Conservation (phyloP, 2,888 invertebrate genomes). For the Ophonus ardosiacus region DNA sequence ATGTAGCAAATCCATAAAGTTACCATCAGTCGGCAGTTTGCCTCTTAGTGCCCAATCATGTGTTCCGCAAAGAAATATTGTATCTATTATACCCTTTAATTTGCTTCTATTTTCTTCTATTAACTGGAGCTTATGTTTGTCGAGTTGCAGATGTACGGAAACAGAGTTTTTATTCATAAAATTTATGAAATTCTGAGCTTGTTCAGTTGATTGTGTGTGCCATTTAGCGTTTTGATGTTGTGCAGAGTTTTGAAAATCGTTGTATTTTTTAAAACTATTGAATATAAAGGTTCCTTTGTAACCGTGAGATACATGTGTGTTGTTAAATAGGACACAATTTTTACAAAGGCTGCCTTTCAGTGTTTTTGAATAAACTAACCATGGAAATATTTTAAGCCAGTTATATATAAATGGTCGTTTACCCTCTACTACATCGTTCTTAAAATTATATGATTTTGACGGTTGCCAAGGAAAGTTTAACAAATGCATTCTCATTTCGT, state of each 20-base stretch:
- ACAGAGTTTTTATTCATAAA: background rate
- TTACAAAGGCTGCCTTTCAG: background rate
- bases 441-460: constrained; percentile 2
- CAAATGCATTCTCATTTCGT: background rate
- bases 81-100: background rate
- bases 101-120: background rate
- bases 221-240: background rate
- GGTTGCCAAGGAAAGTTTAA: constrained; percentile 7
- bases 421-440: background rate
- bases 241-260: background rate
- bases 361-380: constrained; percentile 13
- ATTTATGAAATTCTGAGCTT: background rate
- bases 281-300: background rate
- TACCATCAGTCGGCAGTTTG: background rate
- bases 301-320: constrained; percentile 10
- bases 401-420: background rate
- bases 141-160: background rate
- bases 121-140: background rate
- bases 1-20: background rate
- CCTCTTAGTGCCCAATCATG: constrained; percentile 4
- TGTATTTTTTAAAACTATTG: background rate
- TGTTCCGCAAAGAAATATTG: background rate
- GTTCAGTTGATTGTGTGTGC: background rate
- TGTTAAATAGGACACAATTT: constrained; percentile 4
- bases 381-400: background rate